Percentiles rank a stretch among this genome's conserved stretches.
Evolutionary conservation across 1,140 invertebrate species (phyloP).

Genomic region (Drosophila trapezifrons): DNA sequence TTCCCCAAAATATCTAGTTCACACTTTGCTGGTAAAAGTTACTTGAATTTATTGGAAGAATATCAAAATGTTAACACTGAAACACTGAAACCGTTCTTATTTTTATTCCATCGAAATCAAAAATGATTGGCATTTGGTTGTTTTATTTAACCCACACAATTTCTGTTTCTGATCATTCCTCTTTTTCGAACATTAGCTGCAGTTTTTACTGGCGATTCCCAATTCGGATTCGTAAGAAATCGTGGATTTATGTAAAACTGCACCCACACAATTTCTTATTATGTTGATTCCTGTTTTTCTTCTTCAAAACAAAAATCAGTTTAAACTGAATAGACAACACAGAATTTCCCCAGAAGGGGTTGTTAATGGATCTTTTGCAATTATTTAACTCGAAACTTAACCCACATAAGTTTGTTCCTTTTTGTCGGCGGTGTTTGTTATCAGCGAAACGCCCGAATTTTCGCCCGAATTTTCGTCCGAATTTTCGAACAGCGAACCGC

Average conservation of each 20-base stretch:
- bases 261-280: conserved; percentile 35
- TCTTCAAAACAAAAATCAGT: conserved; percentile 16
- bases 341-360: conserved; percentile 4
- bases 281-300: not conserved
- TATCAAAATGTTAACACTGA: too few relatives aligned
- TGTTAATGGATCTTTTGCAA: not conserved
- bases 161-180: not conserved
- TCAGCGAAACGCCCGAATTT: conserved; percentile 22
- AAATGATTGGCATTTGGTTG: not conserved
- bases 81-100: too few relatives aligned
- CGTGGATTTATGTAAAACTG: not conserved
- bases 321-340: conserved; percentile 48
- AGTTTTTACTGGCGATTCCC: not conserved
- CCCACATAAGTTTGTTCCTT: conserved; percentile 10
- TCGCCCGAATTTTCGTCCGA: conserved; percentile 30
- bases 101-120: too few relatives aligned
- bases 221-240: not conserved
- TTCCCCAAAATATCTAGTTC: conserved; percentile 2
- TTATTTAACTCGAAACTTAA: conserved; percentile 3
- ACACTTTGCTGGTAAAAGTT: not conserved
- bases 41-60: not conserved
- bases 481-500: conserved; percentile 21
- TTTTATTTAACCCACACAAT: not conserved
- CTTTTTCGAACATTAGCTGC: too few relatives aligned
- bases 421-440: conserved; percentile 18